Conservation (phyloP, 2,888 invertebrate species). For the Yponomeuta plumbellus region DNA sequence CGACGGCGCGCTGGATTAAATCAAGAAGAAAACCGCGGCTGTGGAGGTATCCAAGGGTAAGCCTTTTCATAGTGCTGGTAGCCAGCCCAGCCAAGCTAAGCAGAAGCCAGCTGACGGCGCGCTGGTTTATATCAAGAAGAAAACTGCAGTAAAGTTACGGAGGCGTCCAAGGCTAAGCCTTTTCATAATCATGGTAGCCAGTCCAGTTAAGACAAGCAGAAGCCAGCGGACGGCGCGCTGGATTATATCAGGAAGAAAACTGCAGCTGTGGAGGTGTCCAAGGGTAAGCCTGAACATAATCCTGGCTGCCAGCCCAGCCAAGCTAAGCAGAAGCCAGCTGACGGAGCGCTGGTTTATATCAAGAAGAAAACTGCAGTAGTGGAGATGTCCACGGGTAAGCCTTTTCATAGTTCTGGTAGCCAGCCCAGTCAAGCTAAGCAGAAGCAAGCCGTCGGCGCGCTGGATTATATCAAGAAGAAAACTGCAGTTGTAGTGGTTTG, state of each 20-base stretch:
- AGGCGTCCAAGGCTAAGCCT: constrained; percentile 38
- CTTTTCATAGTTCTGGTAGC: not conserved
- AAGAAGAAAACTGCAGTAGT: constrained; percentile 45
- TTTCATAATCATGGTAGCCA: not conserved
- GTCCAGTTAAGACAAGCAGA: too few species aligned
- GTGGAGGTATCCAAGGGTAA: constrained; percentile 54
- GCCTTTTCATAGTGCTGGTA: not conserved
- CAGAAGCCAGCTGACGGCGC: constrained; percentile 46
- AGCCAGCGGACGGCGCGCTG: too few species aligned
- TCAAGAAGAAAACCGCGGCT: constrained; percentile 45
- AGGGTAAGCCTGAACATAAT: too few species aligned
- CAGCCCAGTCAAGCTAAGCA: too few species aligned
- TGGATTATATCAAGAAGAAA: too few species aligned
- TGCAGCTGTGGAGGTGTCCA: too few species aligned
- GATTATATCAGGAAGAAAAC: too few species aligned
- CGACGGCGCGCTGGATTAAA: constrained; percentile 42
- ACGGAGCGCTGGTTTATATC: constrained; percentile 40
- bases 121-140: constrained; percentile 54
- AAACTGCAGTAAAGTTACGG: constrained; percentile 35
- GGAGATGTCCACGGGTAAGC: constrained; percentile 41
- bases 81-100: constrained; percentile 44
- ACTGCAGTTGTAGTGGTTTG: too few species aligned
- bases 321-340: constrained; percentile 60
- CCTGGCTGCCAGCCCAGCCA: too few species aligned
- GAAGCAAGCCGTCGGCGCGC: too few species aligned